Percentiles rank a stretch among this genome's conserved stretches.
phyloP scores from a whole-genome alignment of 2,113 vertebrate genomes.

The Antechinus flavipes region DNA sequence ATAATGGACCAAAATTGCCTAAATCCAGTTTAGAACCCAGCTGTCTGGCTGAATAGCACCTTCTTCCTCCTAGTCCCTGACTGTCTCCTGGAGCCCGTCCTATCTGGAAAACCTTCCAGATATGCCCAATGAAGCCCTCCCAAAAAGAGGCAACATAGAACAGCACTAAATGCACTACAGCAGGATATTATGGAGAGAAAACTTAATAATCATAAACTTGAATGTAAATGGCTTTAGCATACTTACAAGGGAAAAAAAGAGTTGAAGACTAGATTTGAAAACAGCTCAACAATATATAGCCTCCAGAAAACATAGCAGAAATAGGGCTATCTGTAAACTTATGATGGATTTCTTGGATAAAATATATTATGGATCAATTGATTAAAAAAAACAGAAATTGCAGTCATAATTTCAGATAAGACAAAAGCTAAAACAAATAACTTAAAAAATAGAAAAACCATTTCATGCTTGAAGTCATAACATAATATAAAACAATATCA shows the following conservation, averaged over 20 bases:
- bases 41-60: too few species aligned
- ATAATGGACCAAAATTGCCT: neutral
- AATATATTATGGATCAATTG: neutral
- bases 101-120: neutral
- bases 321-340: neutral
- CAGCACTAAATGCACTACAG: neutral
- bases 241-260: neutral
- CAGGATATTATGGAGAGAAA: neutral
- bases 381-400: neutral
- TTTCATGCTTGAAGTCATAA: neutral
- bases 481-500: neutral
- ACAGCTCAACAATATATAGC: neutral
- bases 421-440: neutral
- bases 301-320: neutral
- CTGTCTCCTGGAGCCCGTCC: neutral
- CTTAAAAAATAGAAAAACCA: neutral
- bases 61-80: too few species aligned
- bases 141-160: neutral
- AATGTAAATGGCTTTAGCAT: neutral
- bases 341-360: neutral
- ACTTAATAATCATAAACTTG: neutral
- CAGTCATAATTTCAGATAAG: neutral
- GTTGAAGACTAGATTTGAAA: neutral
- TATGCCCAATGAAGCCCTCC: neutral
- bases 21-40: too few species aligned